These are phyloP conservation scores for Vollenhovia emeryi DNA, from an alignment of 1,140 invertebrate genomes.

Conservation along the genomic window DNA sequence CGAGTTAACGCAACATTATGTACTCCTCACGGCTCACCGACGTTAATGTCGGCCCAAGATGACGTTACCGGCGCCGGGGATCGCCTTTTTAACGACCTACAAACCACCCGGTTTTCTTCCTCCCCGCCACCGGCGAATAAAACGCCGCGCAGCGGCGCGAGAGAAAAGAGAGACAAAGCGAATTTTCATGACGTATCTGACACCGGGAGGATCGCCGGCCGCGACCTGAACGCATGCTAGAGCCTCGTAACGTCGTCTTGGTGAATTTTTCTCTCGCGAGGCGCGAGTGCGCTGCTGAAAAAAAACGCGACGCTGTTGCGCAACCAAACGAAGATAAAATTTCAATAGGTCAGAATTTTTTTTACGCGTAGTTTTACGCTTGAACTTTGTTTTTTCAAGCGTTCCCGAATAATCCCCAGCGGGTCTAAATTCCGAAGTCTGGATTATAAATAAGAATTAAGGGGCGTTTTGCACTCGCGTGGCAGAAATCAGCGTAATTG, in stretches of 20 bases:
- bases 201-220: not conserved
- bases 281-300: not conserved
- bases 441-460: not conserved
- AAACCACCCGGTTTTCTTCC: slow-evolving; percentile 31
- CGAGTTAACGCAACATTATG: slow-evolving; percentile 75
- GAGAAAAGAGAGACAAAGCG: not conserved
- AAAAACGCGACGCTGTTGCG: not conserved
- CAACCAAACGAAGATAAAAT: not conserved
- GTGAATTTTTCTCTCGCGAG: not conserved
- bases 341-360: not conserved
- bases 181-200: slow-evolving; percentile 23
- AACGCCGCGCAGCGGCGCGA: not conserved
- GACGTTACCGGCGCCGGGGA: slow-evolving; percentile 25
- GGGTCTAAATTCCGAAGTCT: not conserved
- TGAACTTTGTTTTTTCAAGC: too few relatives aligned
- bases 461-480: not conserved
- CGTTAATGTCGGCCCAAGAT: slow-evolving; percentile 61
- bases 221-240: too few relatives aligned
- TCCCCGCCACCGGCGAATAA: slow-evolving; percentile 18
- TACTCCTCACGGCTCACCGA: slow-evolving; percentile 65
- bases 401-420: too few relatives aligned
- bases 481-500: not conserved
- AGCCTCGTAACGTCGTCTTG: not conserved
- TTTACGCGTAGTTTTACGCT: not conserved
- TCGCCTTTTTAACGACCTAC: slow-evolving; percentile 67